A percentile compares a stretch with the other conserved stretches of the same genome.
Evolutionary conservation across 53 echinoderm and acorn worm genomes (phyloP).

Genomic region (Zoroaster sp.): DNA sequence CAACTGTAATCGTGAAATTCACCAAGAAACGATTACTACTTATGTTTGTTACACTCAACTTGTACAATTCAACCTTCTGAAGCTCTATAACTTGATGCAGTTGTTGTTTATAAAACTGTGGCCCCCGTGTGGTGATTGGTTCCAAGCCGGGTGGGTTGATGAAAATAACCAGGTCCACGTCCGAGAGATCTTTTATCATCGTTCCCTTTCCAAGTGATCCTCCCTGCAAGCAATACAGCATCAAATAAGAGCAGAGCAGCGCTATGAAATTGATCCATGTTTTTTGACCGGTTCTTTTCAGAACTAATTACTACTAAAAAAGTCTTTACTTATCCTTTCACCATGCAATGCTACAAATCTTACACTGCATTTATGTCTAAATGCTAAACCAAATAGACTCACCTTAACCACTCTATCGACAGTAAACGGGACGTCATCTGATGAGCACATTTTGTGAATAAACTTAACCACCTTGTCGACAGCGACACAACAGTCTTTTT

Average conservation of each 20-base stretch:
- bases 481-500: neutral
- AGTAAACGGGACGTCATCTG: neutral
- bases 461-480: neutral
- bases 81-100: neutral
- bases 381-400: no score
- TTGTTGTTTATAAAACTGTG: neutral
- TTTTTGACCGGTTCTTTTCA: no score
- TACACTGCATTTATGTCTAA: no score
- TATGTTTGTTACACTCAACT: neutral
- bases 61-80: neutral
- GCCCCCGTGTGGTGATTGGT: neutral
- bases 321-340: no score
- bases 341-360: no score
- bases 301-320: no score
- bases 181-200: neutral
- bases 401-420: neutral
- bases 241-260: no score
- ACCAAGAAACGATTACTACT: neutral
- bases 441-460: neutral
- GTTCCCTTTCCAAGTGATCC: slow-evolving; percentile 43
- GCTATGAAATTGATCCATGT: no score
- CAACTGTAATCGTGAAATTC: neutral
- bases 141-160: neutral
- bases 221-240: neutral
- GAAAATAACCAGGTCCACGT: slow-evolving; percentile 5